Evolutionary conservation across 1,140 invertebrate genomes (phyloP), one percentile per base, ranked within the genome.

Genomic region (Drusus annulatus): DNA sequence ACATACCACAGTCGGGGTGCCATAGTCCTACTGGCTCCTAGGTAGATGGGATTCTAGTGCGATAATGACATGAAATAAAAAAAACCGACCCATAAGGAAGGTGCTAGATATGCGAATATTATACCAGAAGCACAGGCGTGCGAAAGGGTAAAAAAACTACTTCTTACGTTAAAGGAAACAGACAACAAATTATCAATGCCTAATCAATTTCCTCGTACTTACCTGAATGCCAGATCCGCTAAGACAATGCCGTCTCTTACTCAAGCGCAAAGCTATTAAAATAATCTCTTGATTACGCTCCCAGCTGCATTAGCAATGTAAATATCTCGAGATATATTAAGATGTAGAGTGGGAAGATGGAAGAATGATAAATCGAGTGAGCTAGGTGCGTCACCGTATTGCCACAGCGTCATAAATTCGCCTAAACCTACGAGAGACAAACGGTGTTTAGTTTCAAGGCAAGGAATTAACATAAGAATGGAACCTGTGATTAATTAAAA

Each of bases 351-450:
- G 65, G 65, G 65, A 69, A 7, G 65, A 19, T 17, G 17, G 10
- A 69, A 19, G 65, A 23, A 16, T 21, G 23, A 63, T 63, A 28
- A 63, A 63, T 63, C 60, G 13, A 25, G 3, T 3, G 21, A 23
- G 13, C 19, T 28, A 0, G 0, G 60, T 63, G 60, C 60, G 60
- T 63, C 60, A 63, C 23, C 23, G 1, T 17, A 16, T 63, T 63
- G 13, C 60, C 2, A 16, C 23, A 28, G 6, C 6, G 1, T 28
- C 13, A 28, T 63, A 23, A 63, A 63, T 45, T 28, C 28, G 5
- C 60, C 23, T 16, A 63, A 63, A 23, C 60, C 60, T 63, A 63
- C 60, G 54, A 56, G 4, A 56, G n/a, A 63, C 23, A 63, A 63
- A 17, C 60, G 60, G 17, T 63, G 60, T 63, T 23, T 56, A 17